Conservation (phyloP, 2,113 vertebrate species). For the Syrrhaptes paradoxus region DNA sequence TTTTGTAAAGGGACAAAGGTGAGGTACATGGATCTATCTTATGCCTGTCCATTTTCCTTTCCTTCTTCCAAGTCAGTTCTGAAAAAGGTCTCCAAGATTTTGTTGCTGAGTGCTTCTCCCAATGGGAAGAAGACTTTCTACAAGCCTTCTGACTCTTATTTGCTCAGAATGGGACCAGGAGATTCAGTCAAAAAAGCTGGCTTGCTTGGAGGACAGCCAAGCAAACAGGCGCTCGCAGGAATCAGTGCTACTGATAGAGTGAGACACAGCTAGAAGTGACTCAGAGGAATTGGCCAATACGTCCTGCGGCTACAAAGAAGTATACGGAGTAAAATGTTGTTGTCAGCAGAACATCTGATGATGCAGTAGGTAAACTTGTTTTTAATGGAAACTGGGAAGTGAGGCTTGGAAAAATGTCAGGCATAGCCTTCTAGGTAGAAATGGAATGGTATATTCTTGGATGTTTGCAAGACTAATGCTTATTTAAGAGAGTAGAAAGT, state of each 20-base stretch:
- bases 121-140: neutral
- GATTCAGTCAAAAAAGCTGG: neutral
- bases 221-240: neutral
- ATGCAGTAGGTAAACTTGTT: constrained; percentile 37
- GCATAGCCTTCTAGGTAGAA: neutral
- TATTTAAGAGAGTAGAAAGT: constrained; percentile 45
- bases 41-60: neutral
- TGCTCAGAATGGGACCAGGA: neutral
- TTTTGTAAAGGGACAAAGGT: neutral
- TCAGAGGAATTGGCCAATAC: constrained; percentile 16
- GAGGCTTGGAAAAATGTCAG: constrained; percentile 37
- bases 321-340: neutral
- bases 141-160: neutral
- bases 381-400: constrained; percentile 19
- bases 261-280: constrained; percentile 12
- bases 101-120: neutral
- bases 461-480: constrained; percentile 16
- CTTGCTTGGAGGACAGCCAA: constrained; percentile 30
- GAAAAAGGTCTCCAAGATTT: neutral
- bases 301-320: neutral
- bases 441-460: neutral
- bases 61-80: neutral
- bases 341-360: constrained; percentile 34
- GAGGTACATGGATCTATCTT: neutral
- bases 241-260: neutral